Conservation (phyloP, 2,113 vertebrate genomes). For the Pelvicachromis taeniatus region DNA sequence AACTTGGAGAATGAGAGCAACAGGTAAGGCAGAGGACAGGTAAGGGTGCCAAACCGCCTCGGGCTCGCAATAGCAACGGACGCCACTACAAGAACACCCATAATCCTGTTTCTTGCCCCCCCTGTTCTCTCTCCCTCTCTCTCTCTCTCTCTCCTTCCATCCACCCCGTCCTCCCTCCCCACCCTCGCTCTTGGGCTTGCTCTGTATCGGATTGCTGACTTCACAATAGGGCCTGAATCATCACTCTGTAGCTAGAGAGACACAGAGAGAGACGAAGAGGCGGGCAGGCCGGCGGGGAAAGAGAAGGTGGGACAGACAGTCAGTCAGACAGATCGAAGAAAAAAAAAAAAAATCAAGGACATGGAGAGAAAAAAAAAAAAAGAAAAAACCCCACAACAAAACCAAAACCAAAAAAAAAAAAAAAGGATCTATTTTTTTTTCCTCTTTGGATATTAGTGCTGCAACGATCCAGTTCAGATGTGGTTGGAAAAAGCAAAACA, state of each 20-base stretch:
- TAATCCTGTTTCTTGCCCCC: constrained; percentile 39
- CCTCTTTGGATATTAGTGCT: not conserved
- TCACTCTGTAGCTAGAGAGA: constrained; percentile 49
- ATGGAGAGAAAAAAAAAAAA: accelerated
- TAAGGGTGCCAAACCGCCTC: constrained; percentile 41
- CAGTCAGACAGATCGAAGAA: not conserved
- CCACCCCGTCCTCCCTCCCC: not conserved
- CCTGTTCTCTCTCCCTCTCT: not conserved
- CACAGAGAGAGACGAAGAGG: constrained; percentile 39
- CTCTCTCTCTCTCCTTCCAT: not conserved
- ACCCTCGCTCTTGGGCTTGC: constrained; percentile 23
- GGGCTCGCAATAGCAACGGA: constrained; percentile 41
- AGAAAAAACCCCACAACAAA: not conserved
- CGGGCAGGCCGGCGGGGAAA: constrained; percentile 5
- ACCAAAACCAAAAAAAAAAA: not conserved
- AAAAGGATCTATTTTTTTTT: not conserved
- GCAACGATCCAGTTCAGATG: not conserved
- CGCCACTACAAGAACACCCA: constrained; percentile 49
- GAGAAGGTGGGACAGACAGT: constrained; percentile 14
- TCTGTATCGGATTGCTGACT: constrained; percentile 65
- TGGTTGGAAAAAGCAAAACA: not conserved
- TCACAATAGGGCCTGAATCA: constrained; percentile 69
- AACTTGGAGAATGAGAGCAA: constrained; percentile 29
- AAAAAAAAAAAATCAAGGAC: not conserved
- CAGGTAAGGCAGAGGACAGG: constrained; percentile 56